Conservation (phyloP, 30 jellyfish, hydroid and myxozoan species). For the Morbakka virulenta region DNA sequence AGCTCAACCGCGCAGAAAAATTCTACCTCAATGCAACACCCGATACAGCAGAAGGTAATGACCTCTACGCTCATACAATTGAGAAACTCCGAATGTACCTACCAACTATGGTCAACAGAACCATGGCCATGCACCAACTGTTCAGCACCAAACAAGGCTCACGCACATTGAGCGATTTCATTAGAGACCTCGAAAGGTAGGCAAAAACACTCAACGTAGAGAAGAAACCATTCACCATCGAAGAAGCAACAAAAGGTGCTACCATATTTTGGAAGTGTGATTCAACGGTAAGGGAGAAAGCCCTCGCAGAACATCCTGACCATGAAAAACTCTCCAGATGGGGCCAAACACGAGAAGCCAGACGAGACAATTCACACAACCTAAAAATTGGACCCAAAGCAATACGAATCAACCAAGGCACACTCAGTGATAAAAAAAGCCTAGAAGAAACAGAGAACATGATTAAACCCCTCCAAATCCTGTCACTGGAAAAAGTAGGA, state of each 20-base stretch:
- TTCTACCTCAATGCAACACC: slow-evolving; percentile 10
- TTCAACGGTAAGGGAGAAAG: slow-evolving; percentile 1
- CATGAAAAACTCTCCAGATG: slow-evolving; percentile 24
- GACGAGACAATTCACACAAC: too few relatives aligned
- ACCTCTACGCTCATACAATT: not conserved
- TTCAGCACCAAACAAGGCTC: slow-evolving; percentile 23
- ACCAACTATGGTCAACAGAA: slow-evolving; percentile 16
- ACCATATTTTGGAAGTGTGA: slow-evolving; percentile 8
- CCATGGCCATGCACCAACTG: slow-evolving; percentile 36
- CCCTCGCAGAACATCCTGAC: slow-evolving; percentile 13
- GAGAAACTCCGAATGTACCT: not conserved
- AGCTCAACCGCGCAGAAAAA: slow-evolving; percentile 11
- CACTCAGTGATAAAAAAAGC: too few relatives aligned
- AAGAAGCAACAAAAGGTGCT: slow-evolving; percentile 16
- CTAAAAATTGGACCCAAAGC: too few relatives aligned
- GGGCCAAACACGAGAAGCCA: slow-evolving; percentile 20
- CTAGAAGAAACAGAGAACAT: too few relatives aligned
- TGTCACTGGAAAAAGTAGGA: too few relatives aligned
- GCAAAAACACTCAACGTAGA: slow-evolving; percentile 12
- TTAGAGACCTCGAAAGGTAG: slow-evolving; percentile 22
- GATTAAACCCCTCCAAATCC: too few relatives aligned
- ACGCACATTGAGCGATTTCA: not conserved
- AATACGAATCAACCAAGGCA: too few relatives aligned
- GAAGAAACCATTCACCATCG: slow-evolving; percentile 10
- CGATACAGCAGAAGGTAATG: not conserved